Evolutionary conservation across 2,113 vertebrate species (phyloP).

Genomic region (Gavialis gangeticus): DNA sequence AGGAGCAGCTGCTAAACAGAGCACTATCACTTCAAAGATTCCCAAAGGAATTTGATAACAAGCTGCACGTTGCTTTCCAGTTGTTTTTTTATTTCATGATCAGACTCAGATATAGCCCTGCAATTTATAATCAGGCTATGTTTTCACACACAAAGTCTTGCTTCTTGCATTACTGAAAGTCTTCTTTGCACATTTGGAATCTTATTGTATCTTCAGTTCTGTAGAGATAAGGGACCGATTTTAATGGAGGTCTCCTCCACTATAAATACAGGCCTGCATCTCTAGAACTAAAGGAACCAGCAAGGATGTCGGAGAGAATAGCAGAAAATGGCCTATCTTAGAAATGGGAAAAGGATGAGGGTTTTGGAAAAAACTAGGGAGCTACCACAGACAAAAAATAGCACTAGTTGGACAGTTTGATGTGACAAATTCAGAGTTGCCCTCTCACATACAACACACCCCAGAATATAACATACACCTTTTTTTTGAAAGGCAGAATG

Average conservation of each 20-base stretch:
- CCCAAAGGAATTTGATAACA: neutral
- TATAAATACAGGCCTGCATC: neutral
- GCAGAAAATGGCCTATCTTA: neutral
- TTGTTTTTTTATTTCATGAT: neutral
- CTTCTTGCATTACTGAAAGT: neutral
- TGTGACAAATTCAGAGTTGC: too few species aligned
- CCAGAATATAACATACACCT: too few species aligned
- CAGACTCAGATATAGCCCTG: neutral
- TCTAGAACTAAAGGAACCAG: neutral
- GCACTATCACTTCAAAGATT: neutral
- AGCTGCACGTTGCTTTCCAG: neutral
- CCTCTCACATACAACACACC: too few species aligned
- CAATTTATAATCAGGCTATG: neutral
- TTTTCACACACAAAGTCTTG: fast-evolving
- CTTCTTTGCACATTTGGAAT: neutral
- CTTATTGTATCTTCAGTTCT: neutral
- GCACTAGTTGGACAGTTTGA: neutral
- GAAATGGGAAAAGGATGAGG: neutral
- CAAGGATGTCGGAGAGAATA: neutral
- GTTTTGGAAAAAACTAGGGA: neutral
- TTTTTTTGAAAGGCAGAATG: too few species aligned
- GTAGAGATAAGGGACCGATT: neutral
- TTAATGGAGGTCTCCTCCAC: neutral
- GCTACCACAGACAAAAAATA: neutral
- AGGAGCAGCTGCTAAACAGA: neutral